A percentile compares a stretch with the other conserved stretches of the same genome.
These are phyloP conservation scores for Lordiphosa clarofinis DNA, from an alignment of 1,140 invertebrate species.

Conservation along the genomic window DNA sequence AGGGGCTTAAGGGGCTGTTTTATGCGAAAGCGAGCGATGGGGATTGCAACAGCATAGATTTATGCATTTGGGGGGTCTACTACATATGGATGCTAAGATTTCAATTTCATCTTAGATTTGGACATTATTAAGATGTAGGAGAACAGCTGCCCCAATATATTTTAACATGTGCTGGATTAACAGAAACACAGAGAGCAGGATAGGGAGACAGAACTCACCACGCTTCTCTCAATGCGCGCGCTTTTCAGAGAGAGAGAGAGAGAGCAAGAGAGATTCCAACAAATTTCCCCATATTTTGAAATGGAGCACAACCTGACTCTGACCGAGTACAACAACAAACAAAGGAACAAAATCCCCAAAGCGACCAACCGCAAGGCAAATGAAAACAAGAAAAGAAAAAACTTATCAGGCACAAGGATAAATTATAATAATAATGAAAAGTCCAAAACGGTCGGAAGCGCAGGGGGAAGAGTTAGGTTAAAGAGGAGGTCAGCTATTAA, in stretches of 20 bases:
- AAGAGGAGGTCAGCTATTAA: slow-evolving; percentile 18
- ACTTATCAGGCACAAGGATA: slow-evolving; percentile 60
- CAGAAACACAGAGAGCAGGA: not conserved
- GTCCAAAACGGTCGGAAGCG: slow-evolving; percentile 1
- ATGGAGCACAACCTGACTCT: slow-evolving; percentile 17
- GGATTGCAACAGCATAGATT: no score
- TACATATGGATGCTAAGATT: no score
- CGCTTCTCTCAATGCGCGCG: slow-evolving; percentile 26
- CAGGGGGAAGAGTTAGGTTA: not conserved
- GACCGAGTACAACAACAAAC: slow-evolving; percentile 37
- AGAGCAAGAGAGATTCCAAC: slow-evolving; percentile 5
- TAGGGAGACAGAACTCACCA: slow-evolving; percentile 19
- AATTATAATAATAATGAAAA: slow-evolving; percentile 60
- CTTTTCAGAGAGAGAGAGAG: slow-evolving; percentile 5
- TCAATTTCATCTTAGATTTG: no score
- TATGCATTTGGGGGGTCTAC: no score
- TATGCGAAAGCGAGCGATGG: no score
- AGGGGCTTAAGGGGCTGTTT: no score
- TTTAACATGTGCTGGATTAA: not conserved
- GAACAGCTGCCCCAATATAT: no score
- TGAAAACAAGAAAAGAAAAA: slow-evolving; percentile 17
- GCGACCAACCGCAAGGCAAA: slow-evolving; percentile 15
- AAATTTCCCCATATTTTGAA: slow-evolving; percentile 46
- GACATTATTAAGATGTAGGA: no score
- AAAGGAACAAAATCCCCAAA: slow-evolving; percentile 17